phyloP scores from a whole-genome alignment of 1,140 invertebrate species.

The Penaeus vannamei region DNA sequence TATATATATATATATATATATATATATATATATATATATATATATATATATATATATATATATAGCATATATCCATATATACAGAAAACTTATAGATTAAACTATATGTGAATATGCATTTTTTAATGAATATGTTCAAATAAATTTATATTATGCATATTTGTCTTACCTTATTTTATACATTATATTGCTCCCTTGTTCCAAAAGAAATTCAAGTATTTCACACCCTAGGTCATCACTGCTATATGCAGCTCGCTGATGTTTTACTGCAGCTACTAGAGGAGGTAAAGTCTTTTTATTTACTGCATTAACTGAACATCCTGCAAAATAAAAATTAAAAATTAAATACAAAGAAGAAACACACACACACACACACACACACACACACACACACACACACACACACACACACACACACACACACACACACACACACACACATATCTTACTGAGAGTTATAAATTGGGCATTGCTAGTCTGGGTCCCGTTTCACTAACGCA shows the following conservation, averaged over 20 bases:
- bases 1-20: too few relatives aligned
- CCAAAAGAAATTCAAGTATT: constrained; percentile 31
- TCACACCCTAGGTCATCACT: constrained; percentile 5
- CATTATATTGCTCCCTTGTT: constrained; percentile 38
- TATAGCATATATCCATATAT: too few relatives aligned
- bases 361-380: not conserved
- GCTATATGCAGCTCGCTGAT: constrained; percentile 34
- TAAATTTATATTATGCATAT: not conserved
- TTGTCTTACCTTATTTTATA: constrained; percentile 42
- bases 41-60: too few relatives aligned
- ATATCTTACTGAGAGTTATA: too few relatives aligned
- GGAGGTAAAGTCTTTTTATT: constrained; percentile 21
- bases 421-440: too few relatives aligned
- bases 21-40: too few relatives aligned
- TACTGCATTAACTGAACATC: constrained; percentile 40
- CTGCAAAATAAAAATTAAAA: not conserved
- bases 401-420: too few relatives aligned
- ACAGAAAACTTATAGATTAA: too few relatives aligned
- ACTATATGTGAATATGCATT: too few relatives aligned
- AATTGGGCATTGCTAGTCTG: too few relatives aligned
- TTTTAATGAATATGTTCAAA: not conserved
- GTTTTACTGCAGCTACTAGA: constrained; percentile 45
- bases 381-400: too few relatives aligned
- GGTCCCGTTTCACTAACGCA: too few relatives aligned
- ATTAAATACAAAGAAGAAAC: not conserved